Conservation (phyloP, 1,140 invertebrate genomes). For the Lepidurus arcticus region DNA sequence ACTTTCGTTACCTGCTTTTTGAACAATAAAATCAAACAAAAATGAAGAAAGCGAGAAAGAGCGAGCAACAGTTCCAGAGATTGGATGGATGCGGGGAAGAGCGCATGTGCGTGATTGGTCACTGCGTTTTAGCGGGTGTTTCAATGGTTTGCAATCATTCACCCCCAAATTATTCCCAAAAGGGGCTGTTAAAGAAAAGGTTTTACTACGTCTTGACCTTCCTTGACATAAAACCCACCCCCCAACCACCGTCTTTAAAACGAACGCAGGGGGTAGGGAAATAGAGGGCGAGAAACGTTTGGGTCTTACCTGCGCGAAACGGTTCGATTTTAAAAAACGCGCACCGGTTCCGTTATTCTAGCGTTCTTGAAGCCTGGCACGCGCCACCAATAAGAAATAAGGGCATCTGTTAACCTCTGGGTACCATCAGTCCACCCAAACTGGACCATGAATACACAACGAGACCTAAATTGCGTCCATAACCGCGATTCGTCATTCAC, state of each 20-base stretch:
- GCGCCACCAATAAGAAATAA: constrained; percentile 19
- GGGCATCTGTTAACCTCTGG: background rate
- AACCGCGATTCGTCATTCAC: background rate
- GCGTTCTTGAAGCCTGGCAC: background rate
- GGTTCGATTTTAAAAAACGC: background rate
- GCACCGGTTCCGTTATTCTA: background rate
- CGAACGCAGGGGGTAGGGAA: background rate
- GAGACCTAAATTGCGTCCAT: background rate
- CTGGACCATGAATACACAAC: constrained; percentile 6
- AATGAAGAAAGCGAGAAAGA: background rate
- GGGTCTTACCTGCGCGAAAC: background rate
- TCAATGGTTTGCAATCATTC: background rate
- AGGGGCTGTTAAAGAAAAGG: background rate
- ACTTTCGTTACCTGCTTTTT: too few relatives aligned
- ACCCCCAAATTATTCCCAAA: background rate
- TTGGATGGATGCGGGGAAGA: background rate
- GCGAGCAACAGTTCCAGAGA: background rate
- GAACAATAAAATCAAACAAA: background rate
- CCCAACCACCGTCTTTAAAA: background rate
- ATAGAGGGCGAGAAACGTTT: background rate
- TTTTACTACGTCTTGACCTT: background rate
- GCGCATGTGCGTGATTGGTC: background rate
- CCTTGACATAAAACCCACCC: background rate
- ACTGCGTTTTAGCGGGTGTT: constrained; percentile 3
- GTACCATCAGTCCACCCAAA: background rate